These are phyloP conservation scores for Synergus laeviventris DNA, from an alignment of 2,888 invertebrate genomes.

Conservation along the genomic window DNA sequence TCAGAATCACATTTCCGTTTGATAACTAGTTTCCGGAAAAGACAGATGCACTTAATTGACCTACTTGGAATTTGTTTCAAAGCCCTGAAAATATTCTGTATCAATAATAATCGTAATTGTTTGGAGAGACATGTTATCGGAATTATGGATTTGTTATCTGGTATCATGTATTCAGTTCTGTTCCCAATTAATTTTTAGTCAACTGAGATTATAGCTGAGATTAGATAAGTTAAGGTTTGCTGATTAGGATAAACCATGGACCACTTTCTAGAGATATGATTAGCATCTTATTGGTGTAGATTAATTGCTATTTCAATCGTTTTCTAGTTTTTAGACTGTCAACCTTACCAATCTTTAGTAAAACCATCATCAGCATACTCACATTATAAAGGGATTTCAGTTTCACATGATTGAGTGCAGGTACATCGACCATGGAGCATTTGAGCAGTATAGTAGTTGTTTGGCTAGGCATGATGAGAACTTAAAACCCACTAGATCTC, in stretches of 20 bases:
- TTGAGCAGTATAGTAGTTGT: constrained; percentile 74
- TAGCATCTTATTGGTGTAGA: background rate
- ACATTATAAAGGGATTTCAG: constrained; percentile 71
- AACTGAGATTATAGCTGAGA: too few species aligned
- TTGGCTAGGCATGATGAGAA: constrained; percentile 71
- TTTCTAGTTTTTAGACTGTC: background rate
- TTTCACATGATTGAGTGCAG: constrained; percentile 73
- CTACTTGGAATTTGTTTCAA: background rate
- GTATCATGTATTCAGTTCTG: background rate
- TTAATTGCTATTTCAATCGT: background rate
- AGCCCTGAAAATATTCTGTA: background rate
- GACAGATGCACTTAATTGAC: constrained; percentile 23
- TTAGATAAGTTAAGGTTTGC: background rate
- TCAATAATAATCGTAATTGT: constrained; percentile 1
- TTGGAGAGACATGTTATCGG: background rate
- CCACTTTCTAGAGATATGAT: background rate
- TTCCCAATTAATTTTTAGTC: background rate
- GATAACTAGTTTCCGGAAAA: constrained; percentile 3
- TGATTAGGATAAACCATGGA: background rate
- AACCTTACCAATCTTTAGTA: too few species aligned
- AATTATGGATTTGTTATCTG: background rate
- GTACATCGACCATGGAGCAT: constrained; percentile 75
- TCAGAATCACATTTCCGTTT: background rate
- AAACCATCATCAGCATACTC: constrained; percentile 59
- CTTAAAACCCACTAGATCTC: constrained; percentile 13